Evolutionary conservation across 2,888 invertebrate genomes (phyloP).

Genomic region (Dilophus febrilis): DNA sequence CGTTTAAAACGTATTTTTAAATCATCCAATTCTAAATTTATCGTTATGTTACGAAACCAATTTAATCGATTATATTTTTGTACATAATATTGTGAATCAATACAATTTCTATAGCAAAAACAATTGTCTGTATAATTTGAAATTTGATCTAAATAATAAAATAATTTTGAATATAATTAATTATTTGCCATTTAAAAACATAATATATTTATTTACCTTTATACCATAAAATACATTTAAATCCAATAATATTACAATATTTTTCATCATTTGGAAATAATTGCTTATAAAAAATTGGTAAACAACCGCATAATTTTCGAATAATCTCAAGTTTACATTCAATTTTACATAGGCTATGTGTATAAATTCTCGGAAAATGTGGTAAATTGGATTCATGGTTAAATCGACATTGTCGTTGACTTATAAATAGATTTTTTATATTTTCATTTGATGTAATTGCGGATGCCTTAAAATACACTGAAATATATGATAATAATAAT

Average conservation of each 20-base stretch:
- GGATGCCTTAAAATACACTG: constrained; percentile 8
- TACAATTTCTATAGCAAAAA: constrained; percentile 9
- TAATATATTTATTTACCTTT: constrained; percentile 13
- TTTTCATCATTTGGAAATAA: constrained; percentile 4
- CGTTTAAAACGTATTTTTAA: constrained; percentile 19
- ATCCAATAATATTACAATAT: constrained; percentile 16
- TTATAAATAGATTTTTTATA: constrained; percentile 7
- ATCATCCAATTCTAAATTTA: constrained; percentile 19
- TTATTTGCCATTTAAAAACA: not conserved
- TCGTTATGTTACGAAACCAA: constrained; percentile 17
- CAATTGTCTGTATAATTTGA: constrained; percentile 3
- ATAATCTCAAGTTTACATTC: constrained; percentile 11
- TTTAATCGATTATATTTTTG: constrained; percentile 8
- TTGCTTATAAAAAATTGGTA: constrained; percentile 11
- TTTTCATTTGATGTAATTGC: constrained; percentile 6
- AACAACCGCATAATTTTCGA: constrained; percentile 8
- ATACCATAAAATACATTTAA: constrained; percentile 16
- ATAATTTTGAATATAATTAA: not conserved
- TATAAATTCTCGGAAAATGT: constrained; percentile 10
- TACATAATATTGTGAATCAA: constrained; percentile 9
- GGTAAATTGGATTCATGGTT: constrained; percentile 9
- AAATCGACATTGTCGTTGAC: constrained; percentile 11
- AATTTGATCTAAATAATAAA: constrained; percentile 7
- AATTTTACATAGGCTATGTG: constrained; percentile 9
- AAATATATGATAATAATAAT: constrained; percentile 8